A percentile compares a stretch with the other conserved stretches of the same genome.
Conservation (phyloP, 2,797 vertebrate species). For the Prunella strophiata region DNA sequence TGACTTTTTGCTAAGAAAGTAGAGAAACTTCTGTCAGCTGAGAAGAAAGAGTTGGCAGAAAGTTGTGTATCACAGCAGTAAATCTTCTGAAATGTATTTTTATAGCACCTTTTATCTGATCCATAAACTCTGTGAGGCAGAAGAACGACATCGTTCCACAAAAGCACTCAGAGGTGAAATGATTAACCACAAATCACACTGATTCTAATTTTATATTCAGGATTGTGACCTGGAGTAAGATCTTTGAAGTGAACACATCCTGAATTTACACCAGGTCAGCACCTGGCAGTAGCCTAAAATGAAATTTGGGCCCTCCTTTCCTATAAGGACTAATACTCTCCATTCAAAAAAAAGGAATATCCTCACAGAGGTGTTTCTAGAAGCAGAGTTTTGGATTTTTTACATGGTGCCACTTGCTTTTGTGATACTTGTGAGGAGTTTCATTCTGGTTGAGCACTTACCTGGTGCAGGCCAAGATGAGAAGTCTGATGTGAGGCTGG, state of each 20-base stretch:
- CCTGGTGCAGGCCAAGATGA: neutral
- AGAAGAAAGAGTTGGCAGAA: slow-evolving; percentile 17
- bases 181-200: slow-evolving; percentile 18
- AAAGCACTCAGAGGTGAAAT: neutral
- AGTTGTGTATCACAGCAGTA: neutral
- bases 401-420: neutral
- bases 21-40: neutral
- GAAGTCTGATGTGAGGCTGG: neutral
- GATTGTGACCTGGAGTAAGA: neutral
- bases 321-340: neutral
- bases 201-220: neutral
- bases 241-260: neutral
- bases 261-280: neutral
- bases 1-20: neutral
- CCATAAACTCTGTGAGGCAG: neutral
- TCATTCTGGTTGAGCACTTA: neutral
- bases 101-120: slow-evolving; percentile 49
- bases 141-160: neutral
- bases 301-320: neutral
- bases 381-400: neutral
- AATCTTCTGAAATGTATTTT: slow-evolving; percentile 44
- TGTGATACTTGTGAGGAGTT: neutral
- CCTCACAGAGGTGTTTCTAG: neutral
- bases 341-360: neutral
- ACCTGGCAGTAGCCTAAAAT: neutral